phyloP scores from a whole-genome alignment of 2,888 invertebrate genomes.

The Noctua janthe region DNA sequence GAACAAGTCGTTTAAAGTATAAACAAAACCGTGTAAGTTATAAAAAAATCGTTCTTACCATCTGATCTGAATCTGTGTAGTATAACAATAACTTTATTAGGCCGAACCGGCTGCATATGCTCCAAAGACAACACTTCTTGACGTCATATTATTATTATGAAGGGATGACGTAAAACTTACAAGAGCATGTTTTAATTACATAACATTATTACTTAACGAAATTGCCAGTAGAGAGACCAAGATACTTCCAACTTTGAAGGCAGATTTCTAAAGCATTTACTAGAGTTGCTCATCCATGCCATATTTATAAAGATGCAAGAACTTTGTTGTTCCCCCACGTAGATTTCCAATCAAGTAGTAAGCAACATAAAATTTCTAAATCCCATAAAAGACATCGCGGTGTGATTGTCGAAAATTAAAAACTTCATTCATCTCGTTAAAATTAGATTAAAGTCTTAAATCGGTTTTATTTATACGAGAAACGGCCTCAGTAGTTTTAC shows the following conservation, averaged over 20 bases:
- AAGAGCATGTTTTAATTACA: constrained; percentile 27
- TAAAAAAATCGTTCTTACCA: not conserved
- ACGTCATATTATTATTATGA: constrained; percentile 44
- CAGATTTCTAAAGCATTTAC: constrained; percentile 50
- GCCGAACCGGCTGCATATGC: constrained; percentile 31
- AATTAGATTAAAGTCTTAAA: constrained; percentile 56
- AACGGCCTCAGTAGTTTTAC: not conserved
- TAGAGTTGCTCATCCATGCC: constrained; percentile 34
- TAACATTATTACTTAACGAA: constrained; percentile 37
- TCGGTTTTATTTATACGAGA: constrained; percentile 35
- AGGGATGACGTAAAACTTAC: constrained; percentile 41
- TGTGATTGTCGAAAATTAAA: constrained; percentile 37
- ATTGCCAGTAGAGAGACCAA: constrained; percentile 5
- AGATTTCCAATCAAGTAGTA: constrained; percentile 39
- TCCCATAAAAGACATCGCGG: constrained; percentile 43
- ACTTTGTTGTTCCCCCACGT: constrained; percentile 50
- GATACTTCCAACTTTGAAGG: constrained; percentile 28
- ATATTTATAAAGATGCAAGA: constrained; percentile 31
- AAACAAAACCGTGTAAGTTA: not conserved
- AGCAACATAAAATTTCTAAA: constrained; percentile 53
- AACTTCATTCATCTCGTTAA: constrained; percentile 25
- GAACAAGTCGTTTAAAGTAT: not conserved
- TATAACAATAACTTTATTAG: constrained; percentile 12
- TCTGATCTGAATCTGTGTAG: constrained; percentile 26
- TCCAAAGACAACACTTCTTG: constrained; percentile 31